phyloP scores from a whole-genome alignment of 1,140 invertebrate species.

The Zaprionus kolodkinae region DNA sequence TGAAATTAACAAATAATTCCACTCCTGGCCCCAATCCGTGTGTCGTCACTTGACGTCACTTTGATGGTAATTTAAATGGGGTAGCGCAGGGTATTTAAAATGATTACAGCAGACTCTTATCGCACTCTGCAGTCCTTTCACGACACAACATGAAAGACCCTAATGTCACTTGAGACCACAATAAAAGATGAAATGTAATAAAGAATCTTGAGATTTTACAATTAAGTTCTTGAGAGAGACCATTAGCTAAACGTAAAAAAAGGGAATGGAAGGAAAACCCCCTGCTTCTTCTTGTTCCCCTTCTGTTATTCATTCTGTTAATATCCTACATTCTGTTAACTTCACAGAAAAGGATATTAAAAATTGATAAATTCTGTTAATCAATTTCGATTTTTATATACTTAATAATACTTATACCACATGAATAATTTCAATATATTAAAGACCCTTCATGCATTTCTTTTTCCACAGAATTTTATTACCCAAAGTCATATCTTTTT shows the following conservation, averaged over 20 bases:
- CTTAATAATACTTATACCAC: too few species aligned
- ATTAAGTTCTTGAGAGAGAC: neutral
- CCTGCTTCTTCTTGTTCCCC: too few species aligned
- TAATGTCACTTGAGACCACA: slow-evolving; percentile 32
- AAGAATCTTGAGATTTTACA: neutral
- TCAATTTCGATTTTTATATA: neutral
- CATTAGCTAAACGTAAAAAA: neutral
- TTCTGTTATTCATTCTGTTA: too few species aligned
- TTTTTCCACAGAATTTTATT: too few species aligned
- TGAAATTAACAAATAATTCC: slow-evolving; percentile 80
- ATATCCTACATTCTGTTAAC: too few species aligned
- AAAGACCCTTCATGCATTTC: too few species aligned
- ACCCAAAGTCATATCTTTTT: neutral
- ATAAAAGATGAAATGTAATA: neutral
- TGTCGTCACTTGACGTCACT: slow-evolving; percentile 57
- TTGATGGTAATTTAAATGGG: slow-evolving; percentile 81
- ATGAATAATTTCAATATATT: too few species aligned
- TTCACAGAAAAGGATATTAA: too few species aligned
- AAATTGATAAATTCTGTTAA: neutral
- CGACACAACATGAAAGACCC: slow-evolving; percentile 37
- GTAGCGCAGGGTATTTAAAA: slow-evolving; percentile 68
- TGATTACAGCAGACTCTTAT: slow-evolving; percentile 69
- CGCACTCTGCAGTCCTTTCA: slow-evolving; percentile 34
- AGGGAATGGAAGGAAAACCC: too few species aligned
- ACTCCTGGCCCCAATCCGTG: slow-evolving; percentile 47